Conservation (phyloP, 2,113 vertebrate species). For the Megalops atlanticus region DNA sequence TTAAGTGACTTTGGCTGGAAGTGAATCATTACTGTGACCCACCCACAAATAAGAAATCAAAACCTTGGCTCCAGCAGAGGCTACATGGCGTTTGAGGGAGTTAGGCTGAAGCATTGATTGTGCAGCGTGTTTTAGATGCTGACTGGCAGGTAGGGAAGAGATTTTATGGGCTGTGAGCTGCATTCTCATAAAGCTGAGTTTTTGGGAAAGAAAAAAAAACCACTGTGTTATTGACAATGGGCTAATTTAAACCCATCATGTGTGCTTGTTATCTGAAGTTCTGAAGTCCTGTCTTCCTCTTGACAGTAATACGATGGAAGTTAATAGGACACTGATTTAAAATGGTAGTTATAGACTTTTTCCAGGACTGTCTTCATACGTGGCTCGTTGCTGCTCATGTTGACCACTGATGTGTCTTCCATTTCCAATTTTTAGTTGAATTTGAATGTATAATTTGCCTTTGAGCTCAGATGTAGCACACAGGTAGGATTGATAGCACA, state of each 20-base stretch:
- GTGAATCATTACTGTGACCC: constrained; percentile 13
- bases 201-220: neutral
- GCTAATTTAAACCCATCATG: neutral
- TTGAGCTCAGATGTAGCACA: too few relatives aligned
- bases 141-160: neutral
- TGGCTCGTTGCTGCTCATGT: neutral
- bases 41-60: constrained; percentile 7
- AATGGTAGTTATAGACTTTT: neutral
- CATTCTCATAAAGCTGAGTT: neutral
- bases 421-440: too few relatives aligned
- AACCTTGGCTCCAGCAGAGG: neutral
- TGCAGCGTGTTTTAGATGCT: neutral
- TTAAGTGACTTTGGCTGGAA: constrained; percentile 11
- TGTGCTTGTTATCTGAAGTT: neutral
- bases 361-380: neutral
- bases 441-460: too few relatives aligned
- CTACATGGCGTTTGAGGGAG: neutral
- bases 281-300: neutral
- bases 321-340: neutral
- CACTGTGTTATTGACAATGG: neutral
- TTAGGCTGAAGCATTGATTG: neutral
- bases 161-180: neutral
- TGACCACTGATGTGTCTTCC: neutral
- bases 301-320: neutral
- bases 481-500: too few relatives aligned